These are phyloP conservation scores for Phasia obesa DNA, from an alignment of 2,888 invertebrate genomes.

Conservation along the genomic window DNA sequence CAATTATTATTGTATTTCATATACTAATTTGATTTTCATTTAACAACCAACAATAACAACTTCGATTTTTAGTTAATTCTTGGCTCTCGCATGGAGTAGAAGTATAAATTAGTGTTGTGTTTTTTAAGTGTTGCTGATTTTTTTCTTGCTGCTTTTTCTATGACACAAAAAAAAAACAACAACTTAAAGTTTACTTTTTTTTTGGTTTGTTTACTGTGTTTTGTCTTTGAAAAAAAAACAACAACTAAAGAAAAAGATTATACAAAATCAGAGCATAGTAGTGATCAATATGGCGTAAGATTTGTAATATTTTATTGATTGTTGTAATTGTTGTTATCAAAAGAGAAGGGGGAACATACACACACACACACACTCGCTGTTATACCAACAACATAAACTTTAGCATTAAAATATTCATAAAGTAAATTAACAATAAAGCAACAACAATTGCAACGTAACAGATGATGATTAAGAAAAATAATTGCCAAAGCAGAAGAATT, in stretches of 20 bases:
- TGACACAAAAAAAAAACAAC: neutral
- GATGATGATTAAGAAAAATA: constrained; percentile 56
- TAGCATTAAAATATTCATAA: constrained; percentile 15
- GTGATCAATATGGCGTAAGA: constrained; percentile 38
- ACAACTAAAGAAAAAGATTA: constrained; percentile 13
- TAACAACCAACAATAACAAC: constrained; percentile 64
- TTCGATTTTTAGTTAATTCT: constrained; percentile 72
- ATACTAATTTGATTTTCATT: constrained; percentile 53
- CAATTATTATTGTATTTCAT: constrained; percentile 48
- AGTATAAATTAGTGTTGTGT: constrained; percentile 44
- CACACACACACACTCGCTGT: neutral
- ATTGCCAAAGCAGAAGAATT: constrained; percentile 41
- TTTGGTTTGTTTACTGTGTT: constrained; percentile 4
- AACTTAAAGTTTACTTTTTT: constrained; percentile 16
- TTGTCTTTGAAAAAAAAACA: constrained; percentile 8
- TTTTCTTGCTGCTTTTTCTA: constrained; percentile 30
- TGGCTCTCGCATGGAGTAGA: constrained; percentile 69
- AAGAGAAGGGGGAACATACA: constrained; percentile 5
- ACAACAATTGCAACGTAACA: constrained; percentile 35
- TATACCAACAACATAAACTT: constrained; percentile 7
- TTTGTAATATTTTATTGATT: neutral
- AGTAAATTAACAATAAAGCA: constrained; percentile 41
- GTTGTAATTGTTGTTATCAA: constrained; percentile 25
- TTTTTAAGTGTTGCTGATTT: constrained; percentile 34
- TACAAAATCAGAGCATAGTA: constrained; percentile 26